Evolutionary conservation across 2,797 vertebrate species (phyloP), one percentile per base, ranked within the genome.

Genomic region (Halcyon badia): DNA sequence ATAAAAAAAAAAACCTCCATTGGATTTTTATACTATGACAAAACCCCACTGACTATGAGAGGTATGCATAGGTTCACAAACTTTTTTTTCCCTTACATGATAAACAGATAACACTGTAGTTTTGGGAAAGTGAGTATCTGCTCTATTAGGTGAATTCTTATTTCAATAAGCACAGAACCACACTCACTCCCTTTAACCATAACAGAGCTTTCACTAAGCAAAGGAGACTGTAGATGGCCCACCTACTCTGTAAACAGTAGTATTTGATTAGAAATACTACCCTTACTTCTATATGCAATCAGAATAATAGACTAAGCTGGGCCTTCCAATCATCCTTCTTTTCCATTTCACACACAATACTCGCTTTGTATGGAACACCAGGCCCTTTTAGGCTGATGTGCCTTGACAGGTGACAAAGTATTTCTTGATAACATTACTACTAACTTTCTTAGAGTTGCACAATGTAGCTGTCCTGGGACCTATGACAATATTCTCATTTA

Each of bases 101-200:
- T 21, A 35, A 61, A 39, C 11, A 61, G 15, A n/a, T 10, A n/a
- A n/a, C n/a, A n/a, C n/a, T n/a, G n/a, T n/a, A n/a, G n/a, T n/a
- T n/a, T n/a, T n/a, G n/a, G n/a, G n/a, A n/a, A n/a, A n/a, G n/a
- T n/a, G n/a, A n/a, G n/a, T n/a, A 62, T 9, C 28, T 85, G 44
- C 19, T 42, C n/a, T 70, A 1, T 39, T 15, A 65, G 42, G 9
- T 25, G 3, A 11, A 48, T 41, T 93, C 44, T 49, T 25, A 46
- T 25, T 69, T n/a, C 6, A 0, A 22, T 24, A 56, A 60, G 48
- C 18, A 90, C 25, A 72, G 41, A 82, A 48, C 10, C 17, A 69
- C 0, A 0, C 11, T 82, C 33, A 31, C 3, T 31, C 5, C 31
- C 14, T 60, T 71, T 65, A 62, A 37, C 9, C 10, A 1, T 5